phyloP scores from a whole-genome alignment of 2,888 invertebrate genomes.

The Dorcus parallelipipedus region DNA sequence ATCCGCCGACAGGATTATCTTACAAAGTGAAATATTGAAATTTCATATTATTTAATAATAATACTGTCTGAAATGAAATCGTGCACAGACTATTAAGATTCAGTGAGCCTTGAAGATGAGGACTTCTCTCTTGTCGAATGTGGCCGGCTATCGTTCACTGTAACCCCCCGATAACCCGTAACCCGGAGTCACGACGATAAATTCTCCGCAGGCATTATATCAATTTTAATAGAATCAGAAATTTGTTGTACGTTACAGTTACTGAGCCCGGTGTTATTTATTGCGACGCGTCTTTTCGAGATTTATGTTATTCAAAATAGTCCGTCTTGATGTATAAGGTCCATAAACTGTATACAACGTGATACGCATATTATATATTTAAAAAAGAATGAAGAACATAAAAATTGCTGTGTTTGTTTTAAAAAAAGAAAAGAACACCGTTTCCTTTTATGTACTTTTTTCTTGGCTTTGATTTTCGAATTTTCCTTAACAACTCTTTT shows the following conservation, averaged over 20 bases:
- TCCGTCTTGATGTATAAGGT: too few species aligned
- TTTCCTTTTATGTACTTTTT: too few species aligned
- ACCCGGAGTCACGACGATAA: slow-evolving; percentile 1
- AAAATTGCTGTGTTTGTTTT: too few species aligned
- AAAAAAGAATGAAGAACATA: too few species aligned
- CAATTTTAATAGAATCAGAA: not conserved
- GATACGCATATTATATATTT: too few species aligned
- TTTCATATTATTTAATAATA: slow-evolving; percentile 11
- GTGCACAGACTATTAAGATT: slow-evolving; percentile 29
- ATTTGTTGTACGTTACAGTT: not conserved
- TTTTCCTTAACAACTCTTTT: too few species aligned
- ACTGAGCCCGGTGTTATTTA: too few species aligned
- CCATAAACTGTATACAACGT: too few species aligned
- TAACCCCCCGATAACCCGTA: slow-evolving; percentile 3
- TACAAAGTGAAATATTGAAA: not conserved
- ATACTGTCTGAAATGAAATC: slow-evolving; percentile 21
- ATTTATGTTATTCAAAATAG: too few species aligned
- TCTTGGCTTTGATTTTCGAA: too few species aligned
- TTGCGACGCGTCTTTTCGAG: too few species aligned
- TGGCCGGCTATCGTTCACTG: slow-evolving; percentile 8
- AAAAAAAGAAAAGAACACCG: too few species aligned
- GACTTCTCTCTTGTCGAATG: slow-evolving; percentile 13
- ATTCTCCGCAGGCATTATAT: slow-evolving; percentile 9
- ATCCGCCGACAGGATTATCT: not conserved
- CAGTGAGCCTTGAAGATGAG: slow-evolving; percentile 31